These are phyloP conservation scores for Diadegma fenestrale DNA, from an alignment of 2,888 invertebrate species.

Conservation along the genomic window DNA sequence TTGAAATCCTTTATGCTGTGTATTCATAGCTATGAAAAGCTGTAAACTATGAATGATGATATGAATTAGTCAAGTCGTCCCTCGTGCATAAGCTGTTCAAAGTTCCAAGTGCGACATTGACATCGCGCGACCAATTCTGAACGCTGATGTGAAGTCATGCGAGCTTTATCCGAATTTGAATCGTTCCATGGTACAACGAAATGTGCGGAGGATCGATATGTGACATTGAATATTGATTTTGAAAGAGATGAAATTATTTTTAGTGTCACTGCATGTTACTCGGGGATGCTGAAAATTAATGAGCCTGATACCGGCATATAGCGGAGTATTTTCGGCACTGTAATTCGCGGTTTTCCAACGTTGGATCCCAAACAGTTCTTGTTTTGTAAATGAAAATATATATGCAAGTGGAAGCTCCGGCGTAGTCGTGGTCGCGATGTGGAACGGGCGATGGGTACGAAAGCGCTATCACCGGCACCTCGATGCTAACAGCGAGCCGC, in stretches of 20 bases:
- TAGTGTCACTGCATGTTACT: neutral
- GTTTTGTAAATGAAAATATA: conserved; percentile 21
- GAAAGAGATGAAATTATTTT: neutral
- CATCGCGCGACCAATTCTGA: neutral
- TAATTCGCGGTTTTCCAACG: conserved; percentile 21
- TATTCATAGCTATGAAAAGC: neutral
- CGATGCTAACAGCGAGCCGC: conserved; percentile 56
- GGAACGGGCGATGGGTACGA: conserved; percentile 50
- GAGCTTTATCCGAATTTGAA: neutral
- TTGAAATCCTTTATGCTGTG: neutral
- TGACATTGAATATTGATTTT: neutral
- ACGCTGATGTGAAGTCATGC: neutral
- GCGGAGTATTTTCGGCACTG: conserved; percentile 17
- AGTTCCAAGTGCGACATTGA: neutral
- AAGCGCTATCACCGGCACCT: conserved; percentile 29
- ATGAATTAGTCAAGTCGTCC: neutral
- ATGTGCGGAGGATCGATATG: neutral
- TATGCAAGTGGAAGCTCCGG: conserved; percentile 3
- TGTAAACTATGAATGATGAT: neutral
- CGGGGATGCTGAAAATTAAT: conserved; percentile 27
- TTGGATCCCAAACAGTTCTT: conserved; percentile 31
- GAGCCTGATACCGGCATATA: conserved; percentile 21
- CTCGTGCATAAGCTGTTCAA: neutral
- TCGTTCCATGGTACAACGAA: neutral
- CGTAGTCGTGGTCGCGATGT: conserved; percentile 66